Evolutionary conservation across 2,797 vertebrate species (phyloP).

Genomic region (Myotis findleyi): DNA sequence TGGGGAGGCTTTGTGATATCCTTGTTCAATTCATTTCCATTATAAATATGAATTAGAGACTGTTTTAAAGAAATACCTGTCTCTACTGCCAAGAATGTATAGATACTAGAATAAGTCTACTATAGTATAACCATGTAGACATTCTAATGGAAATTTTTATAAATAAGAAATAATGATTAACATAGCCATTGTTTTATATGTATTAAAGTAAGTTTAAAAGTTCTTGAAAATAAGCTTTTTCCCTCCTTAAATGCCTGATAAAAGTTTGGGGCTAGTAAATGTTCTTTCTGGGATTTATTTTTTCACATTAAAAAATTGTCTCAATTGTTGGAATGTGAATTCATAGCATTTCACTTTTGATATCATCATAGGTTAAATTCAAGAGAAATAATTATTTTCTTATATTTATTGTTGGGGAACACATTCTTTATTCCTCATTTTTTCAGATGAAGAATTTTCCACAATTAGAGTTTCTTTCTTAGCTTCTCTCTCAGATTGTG

Average conservation of each 20-base stretch:
- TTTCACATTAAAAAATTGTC: slow-evolving; percentile 21
- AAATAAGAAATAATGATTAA: not conserved
- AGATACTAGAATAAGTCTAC: not conserved
- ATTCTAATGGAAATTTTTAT: not conserved
- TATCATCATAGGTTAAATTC: not conserved
- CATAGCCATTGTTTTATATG: not conserved
- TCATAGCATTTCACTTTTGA: not conserved
- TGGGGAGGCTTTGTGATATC: not conserved
- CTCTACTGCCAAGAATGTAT: not conserved
- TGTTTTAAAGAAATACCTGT: not conserved
- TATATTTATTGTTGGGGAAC: not conserved
- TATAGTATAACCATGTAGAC: not conserved
- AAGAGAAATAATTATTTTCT: not conserved
- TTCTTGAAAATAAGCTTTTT: not conserved
- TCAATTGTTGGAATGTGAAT: not conserved
- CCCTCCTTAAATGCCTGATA: not conserved
- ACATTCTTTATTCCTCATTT: not conserved
- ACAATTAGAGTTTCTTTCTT: not conserved
- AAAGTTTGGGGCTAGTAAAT: not conserved
- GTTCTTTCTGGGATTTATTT: not conserved
- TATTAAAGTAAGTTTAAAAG: slow-evolving; percentile 5
- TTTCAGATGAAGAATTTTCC: not conserved
- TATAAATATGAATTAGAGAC: not conserved
- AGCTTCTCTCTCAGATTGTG: not conserved
- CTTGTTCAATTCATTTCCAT: not conserved